Base-by-base conservation (phyloP, 2,888 invertebrate genomes). In the Hedya salicella region DNA sequence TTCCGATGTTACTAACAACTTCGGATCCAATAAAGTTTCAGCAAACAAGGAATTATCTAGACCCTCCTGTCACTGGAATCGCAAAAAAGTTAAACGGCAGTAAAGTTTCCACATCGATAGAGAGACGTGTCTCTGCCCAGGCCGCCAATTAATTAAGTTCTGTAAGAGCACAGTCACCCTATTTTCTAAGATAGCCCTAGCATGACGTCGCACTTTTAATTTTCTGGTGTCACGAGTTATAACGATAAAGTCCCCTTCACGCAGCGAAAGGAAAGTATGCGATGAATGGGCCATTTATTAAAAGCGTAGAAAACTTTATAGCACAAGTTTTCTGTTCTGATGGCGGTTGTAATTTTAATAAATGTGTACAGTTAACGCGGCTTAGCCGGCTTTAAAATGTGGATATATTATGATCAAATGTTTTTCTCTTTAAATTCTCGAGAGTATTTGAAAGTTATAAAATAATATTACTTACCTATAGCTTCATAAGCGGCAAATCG, bases 151-250 rank as follows among this genome's bases (percentile, higher is more conserved):
- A 91, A 91, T 90, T 88, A 89, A 87, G 87, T 86, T 81, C 78
- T 78, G 76, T 78, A 82, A 85, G 71, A 84, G 88, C 85, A 70
- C 77, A 86, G 88, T 90, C 89, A 89, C 87, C 85, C 87, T 83
- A 83, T 86, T 85, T 81, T 74, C 81, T 80, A 81, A 87, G 89
- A 89, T 86, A 86, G 83, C 83, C 82, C 77, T 78, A 82, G 77
- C 85, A 81, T 91, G 91, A 91, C 87, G 73, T 67, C 71, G 85
- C 88, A 82, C 88, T 91, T 91, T 89, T 88, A 90, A 91, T 90
- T 89, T 90, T 89, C 88, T 88, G 85, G 84, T 88, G 90, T 88
- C 88, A 87, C 89, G 84, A 84, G 82, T 85, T 82, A 83, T 78
- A 79, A 82, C 87, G 88, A 89, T 89, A 89, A 89, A 85, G 82